Base-by-base conservation (phyloP, 2,888 invertebrate species). In the Pseudeuparius sepicola region DNA sequence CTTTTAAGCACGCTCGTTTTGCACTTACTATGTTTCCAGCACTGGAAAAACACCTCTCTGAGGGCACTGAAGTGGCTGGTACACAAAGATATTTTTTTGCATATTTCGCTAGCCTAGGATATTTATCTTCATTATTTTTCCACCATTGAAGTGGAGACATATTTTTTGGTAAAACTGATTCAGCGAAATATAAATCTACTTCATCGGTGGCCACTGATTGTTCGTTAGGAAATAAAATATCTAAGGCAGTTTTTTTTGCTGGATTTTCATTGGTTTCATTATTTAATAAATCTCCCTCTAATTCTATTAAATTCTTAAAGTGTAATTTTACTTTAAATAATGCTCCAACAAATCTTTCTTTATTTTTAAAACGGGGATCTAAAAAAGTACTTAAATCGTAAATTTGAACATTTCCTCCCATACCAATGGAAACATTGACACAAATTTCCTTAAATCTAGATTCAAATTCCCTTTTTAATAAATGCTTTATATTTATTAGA, bases 301-400 rank as follows among this genome's bases (percentile, higher is more conserved):
- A 26, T 13, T 31, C 29, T 31, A 31, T 40, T 24, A 35, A 24
- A 35, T 35, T 35, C 24, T 35, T 12, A 31, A 32, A 41, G 26
- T 26, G 15, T 33, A 13, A n/a, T 27, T 38, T 38, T 24, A 16
- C 17, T 26, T 38, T 35, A 6, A 41, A 12, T 3, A 29, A 24
- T 13, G 39, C 27, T 18, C 41, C 36, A 16, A 29, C 29, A 17
- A 35, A 36, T 31, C 29, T 26, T 36, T 41, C 39, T 24, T 32
- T 39, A 27, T 39, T 39, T 39, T 41, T 39, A 25, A 36, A 41
- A 7, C 41, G 17, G 10, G 41, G 39, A 36, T 41, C 36, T 14
- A 39, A 20, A 30, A 41, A 41, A 17, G 41, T 36, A 14, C 32
- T 27, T 14, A 39, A 24, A 32, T 41, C 39, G 29, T 32, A 15